Percentiles rank a stretch among this genome's conserved stretches.
Evolutionary conservation across 2,113 vertebrate species (phyloP).

Genomic region (Onychostruthus taczanowskii): DNA sequence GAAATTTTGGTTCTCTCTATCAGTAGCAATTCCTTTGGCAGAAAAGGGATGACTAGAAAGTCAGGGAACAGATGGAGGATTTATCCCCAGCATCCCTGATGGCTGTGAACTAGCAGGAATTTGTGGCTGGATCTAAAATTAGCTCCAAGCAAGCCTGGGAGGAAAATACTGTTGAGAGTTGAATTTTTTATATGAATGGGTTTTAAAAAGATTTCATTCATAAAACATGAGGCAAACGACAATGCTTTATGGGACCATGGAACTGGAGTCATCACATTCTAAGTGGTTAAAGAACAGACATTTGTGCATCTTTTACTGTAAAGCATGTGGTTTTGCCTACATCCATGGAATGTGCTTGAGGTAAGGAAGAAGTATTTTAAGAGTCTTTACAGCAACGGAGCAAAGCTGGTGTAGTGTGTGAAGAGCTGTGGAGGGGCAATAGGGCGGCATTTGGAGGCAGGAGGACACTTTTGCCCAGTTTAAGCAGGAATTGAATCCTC

Average conservation of each 20-base stretch:
- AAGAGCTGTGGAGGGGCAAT: not conserved
- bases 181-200: not conserved
- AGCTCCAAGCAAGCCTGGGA: not conserved
- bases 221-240: not conserved
- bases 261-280: not conserved
- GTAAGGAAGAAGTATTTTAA: not conserved
- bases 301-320: not conserved
- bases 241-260: not conserved
- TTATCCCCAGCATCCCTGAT: not conserved
- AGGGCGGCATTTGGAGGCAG: not conserved
- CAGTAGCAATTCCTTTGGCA: not conserved
- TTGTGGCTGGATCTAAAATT: slow-evolving; percentile 20
- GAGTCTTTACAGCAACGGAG: not conserved
- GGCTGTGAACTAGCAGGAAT: not conserved
- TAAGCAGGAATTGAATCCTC: not conserved
- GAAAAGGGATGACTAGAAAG: not conserved
- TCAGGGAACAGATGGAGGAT: not conserved
- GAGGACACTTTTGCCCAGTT: not conserved
- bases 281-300: not conserved
- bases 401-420: not conserved
- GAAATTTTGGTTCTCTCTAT: not conserved
- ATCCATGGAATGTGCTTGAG: not conserved
- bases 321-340: not conserved
- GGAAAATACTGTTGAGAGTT: not conserved
- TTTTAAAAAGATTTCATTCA: not conserved